A percentile compares a stretch with the other conserved stretches of the same genome.
These are phyloP conservation scores for Synodontis membranacea DNA, from an alignment of 2,113 vertebrate species.

Conservation along the genomic window DNA sequence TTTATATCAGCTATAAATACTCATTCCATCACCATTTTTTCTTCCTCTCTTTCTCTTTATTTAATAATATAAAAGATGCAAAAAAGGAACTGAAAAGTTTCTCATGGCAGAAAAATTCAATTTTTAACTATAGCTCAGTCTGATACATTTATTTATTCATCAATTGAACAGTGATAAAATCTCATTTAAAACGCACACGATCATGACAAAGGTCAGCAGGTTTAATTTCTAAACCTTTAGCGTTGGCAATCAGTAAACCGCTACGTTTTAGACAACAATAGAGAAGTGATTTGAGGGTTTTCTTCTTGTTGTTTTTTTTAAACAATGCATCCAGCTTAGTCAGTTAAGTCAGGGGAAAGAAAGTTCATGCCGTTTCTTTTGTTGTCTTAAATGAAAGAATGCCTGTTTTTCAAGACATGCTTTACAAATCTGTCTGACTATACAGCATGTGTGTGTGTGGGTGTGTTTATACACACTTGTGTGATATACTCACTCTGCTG, in stretches of 20 bases:
- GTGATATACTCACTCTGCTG: not conserved
- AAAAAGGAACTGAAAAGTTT: not conserved
- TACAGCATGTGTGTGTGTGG: slow-evolving; percentile 14
- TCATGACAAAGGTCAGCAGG: not conserved
- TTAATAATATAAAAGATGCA: not conserved
- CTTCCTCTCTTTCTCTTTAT: not conserved
- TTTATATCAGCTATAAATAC: not conserved
- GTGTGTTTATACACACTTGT: slow-evolving; percentile 11
- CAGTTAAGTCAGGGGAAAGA: no score
- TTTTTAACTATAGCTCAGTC: not conserved
- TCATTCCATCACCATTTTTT: not conserved
- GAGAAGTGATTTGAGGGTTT: not conserved
- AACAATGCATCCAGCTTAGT: not conserved
- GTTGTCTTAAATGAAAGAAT: not conserved
- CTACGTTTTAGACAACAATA: not conserved
- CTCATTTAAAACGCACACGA: not conserved
- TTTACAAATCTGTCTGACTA: not conserved
- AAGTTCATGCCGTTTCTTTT: not conserved
- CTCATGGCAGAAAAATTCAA: not conserved
- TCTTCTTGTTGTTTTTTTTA: not conserved
- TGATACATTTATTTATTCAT: not conserved
- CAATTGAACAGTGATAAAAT: not conserved
- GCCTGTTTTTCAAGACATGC: not conserved
- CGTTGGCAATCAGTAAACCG: not conserved
- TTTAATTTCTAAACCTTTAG: not conserved